These are phyloP conservation scores for Malurus leucopterus DNA, from an alignment of 2,797 vertebrate genomes.

Conservation along the genomic window DNA sequence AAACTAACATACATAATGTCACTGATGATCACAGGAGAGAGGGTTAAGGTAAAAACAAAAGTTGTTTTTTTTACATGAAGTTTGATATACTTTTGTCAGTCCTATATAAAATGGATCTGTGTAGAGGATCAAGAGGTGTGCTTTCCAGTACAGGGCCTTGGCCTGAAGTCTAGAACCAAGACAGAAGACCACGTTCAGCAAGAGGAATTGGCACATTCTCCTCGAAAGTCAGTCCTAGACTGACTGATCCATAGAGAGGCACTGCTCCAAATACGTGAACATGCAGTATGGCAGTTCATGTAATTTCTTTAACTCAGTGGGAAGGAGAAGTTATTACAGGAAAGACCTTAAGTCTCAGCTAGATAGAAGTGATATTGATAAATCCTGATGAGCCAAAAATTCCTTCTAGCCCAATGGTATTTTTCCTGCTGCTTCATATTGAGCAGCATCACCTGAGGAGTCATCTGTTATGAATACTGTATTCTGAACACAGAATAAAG, in stretches of 20 bases:
- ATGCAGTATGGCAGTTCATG: neutral
- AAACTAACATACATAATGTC: neutral
- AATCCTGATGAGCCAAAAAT: neutral
- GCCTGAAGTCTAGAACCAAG: neutral
- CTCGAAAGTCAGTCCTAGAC: neutral
- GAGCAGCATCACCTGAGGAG: neutral
- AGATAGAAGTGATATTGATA: neutral
- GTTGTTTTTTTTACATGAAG: neutral
- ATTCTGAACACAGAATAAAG: neutral
- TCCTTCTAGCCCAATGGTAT: neutral
- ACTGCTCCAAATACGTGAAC: neutral
- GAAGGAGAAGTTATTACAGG: neutral
- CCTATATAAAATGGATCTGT: neutral
- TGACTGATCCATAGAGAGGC: neutral
- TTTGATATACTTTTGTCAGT: neutral
- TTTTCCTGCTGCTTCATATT: neutral
- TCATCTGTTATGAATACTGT: neutral
- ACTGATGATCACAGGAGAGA: neutral
- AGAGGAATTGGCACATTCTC: neutral
- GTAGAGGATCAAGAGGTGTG: neutral
- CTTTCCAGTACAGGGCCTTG: neutral
- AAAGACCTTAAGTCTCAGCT: neutral
- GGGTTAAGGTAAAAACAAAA: neutral
- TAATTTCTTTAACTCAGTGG: neutral
- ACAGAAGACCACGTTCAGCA: neutral